These are phyloP conservation scores for Cynodonichthys magdalenae DNA, from an alignment of 2,797 vertebrate genomes.

Conservation along the genomic window DNA sequence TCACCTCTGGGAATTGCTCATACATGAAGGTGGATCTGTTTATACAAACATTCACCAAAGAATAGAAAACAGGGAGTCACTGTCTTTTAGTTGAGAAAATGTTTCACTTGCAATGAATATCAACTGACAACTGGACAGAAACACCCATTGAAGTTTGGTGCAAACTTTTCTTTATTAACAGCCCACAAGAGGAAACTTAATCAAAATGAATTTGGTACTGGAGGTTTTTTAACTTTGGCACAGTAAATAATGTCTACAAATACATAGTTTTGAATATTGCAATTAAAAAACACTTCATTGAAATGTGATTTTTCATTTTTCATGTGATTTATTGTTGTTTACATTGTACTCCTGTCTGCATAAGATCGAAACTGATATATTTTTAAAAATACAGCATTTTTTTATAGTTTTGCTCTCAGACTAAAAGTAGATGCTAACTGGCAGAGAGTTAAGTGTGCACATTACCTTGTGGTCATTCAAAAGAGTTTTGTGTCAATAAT, in stretches of 20 bases:
- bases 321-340: too few relatives aligned
- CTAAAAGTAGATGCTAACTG: too few relatives aligned
- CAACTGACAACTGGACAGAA: background rate
- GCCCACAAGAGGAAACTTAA: too few relatives aligned
- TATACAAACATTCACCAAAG: slow-evolving; percentile 19
- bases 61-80: background rate
- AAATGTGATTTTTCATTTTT: slow-evolving; percentile 7
- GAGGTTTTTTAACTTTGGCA: background rate
- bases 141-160: background rate
- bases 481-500: too few relatives aligned
- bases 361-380: too few relatives aligned
- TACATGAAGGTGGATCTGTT: slow-evolving; percentile 93
- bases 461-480: too few relatives aligned
- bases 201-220: too few relatives aligned
- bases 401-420: too few relatives aligned
- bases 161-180: background rate
- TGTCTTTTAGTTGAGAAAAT: background rate
- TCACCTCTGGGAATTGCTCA: slow-evolving; percentile 98
- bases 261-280: background rate
- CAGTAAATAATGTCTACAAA: too few relatives aligned
- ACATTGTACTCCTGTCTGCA: too few relatives aligned
- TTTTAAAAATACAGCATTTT: too few relatives aligned
- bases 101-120: background rate
- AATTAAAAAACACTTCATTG: background rate
- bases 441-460: too few relatives aligned